Evolutionary conservation across 2,888 invertebrate genomes (phyloP).

Genomic region (Disparrhopalites patrizii): DNA sequence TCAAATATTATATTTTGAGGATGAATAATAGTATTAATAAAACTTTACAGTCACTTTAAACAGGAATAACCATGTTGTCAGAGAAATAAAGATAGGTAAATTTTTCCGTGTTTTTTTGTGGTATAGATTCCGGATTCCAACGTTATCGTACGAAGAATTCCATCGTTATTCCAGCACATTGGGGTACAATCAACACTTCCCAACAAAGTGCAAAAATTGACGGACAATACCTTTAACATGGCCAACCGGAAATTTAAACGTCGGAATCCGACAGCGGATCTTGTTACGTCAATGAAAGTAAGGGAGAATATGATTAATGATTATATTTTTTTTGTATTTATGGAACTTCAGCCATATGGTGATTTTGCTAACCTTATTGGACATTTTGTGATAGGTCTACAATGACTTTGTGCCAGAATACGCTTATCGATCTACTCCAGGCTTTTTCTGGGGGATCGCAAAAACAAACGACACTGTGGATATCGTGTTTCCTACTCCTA

Average conservation of each 20-base stretch:
- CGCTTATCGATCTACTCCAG: conserved; percentile 50
- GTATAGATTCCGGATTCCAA: conserved; percentile 43
- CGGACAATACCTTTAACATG: conserved; percentile 50
- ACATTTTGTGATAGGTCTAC: conserved; percentile 40
- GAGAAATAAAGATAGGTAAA: too few species aligned
- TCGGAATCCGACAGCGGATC: conserved; percentile 51
- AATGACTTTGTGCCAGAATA: conserved; percentile 49
- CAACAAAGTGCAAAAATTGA: conserved; percentile 50
- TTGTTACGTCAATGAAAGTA: conserved; percentile 50
- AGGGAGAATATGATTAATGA: too few species aligned
- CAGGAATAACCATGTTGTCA: too few species aligned
- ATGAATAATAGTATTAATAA: too few species aligned
- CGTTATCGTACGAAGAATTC: conserved; percentile 47
- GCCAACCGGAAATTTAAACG: conserved; percentile 43
- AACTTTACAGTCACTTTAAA: too few species aligned
- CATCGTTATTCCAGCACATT: conserved; percentile 50
- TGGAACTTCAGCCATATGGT: background rate
- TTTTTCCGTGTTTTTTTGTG: conserved; percentile 2
- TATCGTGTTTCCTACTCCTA: conserved; percentile 9
- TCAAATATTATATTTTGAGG: background rate
- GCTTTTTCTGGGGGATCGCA: conserved; percentile 52
- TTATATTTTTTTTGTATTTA: too few species aligned
- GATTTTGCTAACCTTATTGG: background rate
- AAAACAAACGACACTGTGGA: conserved; percentile 14
- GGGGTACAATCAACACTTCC: conserved; percentile 51